A percentile compares a stretch with the other conserved stretches of the same genome.
Evolutionary conservation across 2,888 invertebrate species (phyloP).

Genomic region (Dasypolia templi): DNA sequence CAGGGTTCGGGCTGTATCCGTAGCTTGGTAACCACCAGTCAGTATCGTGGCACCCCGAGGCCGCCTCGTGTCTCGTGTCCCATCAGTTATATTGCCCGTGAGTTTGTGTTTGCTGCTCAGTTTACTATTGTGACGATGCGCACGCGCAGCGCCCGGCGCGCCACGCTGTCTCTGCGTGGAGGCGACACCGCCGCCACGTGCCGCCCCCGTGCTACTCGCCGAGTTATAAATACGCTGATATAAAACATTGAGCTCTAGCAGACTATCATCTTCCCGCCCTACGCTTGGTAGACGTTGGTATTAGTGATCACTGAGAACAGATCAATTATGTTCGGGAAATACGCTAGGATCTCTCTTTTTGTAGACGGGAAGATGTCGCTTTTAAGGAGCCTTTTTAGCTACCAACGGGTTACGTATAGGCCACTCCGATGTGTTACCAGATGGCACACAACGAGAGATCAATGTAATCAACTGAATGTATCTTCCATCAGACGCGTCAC

Average conservation of each 20-base stretch:
- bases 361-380: background rate
- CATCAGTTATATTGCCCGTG: background rate
- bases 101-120: conserved; percentile 24
- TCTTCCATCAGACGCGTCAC: too few species aligned
- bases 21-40: background rate
- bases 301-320: background rate
- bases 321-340: too few species aligned
- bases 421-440: too few species aligned
- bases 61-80: background rate
- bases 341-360: background rate
- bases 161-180: conserved; percentile 74
- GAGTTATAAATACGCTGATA: conserved; percentile 21
- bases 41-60: conserved; percentile 5
- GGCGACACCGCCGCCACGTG: conserved; percentile 30
- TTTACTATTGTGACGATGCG: conserved; percentile 41
- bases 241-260: background rate
- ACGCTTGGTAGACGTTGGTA: background rate
- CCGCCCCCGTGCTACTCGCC: conserved; percentile 45
- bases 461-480: too few species aligned
- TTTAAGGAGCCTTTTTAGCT: background rate
- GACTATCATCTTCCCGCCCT: background rate
- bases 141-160: conserved; percentile 63
- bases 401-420: too few species aligned
- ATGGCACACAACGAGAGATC: background rate
- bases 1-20: background rate